phyloP scores from a whole-genome alignment of 2,113 vertebrate genomes.

The Lagenorhynchus albirostris region DNA sequence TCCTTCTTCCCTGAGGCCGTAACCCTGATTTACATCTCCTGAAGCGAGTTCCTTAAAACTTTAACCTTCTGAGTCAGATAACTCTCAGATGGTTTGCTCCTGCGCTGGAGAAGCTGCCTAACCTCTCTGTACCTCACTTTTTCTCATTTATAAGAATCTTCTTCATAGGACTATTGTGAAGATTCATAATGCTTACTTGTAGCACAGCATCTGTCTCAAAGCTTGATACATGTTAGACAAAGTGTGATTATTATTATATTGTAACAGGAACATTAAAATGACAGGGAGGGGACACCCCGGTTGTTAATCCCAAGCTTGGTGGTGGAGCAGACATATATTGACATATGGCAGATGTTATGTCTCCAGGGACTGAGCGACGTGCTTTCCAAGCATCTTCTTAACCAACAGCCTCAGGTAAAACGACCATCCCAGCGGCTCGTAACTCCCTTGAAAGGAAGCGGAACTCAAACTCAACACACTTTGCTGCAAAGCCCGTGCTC shows the following conservation, averaged over 20 bases:
- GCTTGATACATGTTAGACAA: not conserved
- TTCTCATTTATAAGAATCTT: not conserved
- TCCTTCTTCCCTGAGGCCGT: not conserved
- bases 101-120: too few relatives aligned
- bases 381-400: not conserved
- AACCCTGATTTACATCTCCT: not conserved
- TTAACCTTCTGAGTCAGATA: not conserved
- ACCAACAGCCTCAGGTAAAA: not conserved
- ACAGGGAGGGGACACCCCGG: not conserved
- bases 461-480: rapidly evolving
- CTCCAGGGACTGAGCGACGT: too few relatives aligned
- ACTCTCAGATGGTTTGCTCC: not conserved
- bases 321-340: not conserved
- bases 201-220: not conserved
- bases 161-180: not conserved
- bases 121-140: not conserved
- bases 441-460: not conserved
- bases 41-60: not conserved
- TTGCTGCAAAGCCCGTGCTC: not conserved
- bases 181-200: too few relatives aligned
- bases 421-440: rapidly evolving
- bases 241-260: not conserved
- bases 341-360: rapidly evolving
- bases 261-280: not conserved
- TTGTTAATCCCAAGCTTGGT: not conserved